A percentile compares a stretch with the other conserved stretches of the same genome.
These are phyloP conservation scores for Micromys minutus DNA, from an alignment of 2,113 vertebrate genomes.

Conservation along the genomic window DNA sequence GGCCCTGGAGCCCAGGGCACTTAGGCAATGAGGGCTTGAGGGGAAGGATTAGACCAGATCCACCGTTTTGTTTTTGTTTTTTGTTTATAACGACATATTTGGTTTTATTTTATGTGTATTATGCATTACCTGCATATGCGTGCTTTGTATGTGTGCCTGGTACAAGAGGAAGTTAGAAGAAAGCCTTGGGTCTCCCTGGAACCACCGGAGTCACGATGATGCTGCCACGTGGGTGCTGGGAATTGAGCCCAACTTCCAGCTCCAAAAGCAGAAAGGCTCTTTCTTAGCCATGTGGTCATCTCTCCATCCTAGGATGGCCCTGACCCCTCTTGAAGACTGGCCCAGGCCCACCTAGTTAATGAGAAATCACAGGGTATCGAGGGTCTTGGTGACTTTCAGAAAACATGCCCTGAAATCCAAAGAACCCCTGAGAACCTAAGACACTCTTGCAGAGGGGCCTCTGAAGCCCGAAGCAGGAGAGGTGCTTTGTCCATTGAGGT, in stretches of 20 bases:
- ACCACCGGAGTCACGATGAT: neutral
- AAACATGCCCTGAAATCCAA: neutral
- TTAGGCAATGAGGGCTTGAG: neutral
- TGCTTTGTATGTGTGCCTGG: fast-evolving
- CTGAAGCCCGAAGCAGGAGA: slow-evolving; percentile 38
- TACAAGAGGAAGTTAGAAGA: neutral
- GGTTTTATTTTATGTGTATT: neutral
- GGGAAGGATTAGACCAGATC: neutral
- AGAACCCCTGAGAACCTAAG: neutral
- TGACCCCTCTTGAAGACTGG: neutral
- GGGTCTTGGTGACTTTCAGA: neutral
- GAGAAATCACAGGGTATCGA: fast-evolving
- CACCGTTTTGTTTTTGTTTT: no score
- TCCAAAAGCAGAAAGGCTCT: no score
- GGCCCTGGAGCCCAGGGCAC: neutral
- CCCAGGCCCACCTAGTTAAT: fast-evolving
- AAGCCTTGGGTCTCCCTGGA: neutral
- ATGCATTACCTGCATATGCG: neutral
- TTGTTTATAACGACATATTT: neutral
- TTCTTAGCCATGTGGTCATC: no score
- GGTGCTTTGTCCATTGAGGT: fast-evolving
- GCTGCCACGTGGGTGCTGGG: neutral
- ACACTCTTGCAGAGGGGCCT: slow-evolving; percentile 69
- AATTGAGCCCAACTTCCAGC: neutral
- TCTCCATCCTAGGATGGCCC: neutral